phyloP scores from a whole-genome alignment of 2,797 vertebrate species.

The Trachurus trachurus region DNA sequence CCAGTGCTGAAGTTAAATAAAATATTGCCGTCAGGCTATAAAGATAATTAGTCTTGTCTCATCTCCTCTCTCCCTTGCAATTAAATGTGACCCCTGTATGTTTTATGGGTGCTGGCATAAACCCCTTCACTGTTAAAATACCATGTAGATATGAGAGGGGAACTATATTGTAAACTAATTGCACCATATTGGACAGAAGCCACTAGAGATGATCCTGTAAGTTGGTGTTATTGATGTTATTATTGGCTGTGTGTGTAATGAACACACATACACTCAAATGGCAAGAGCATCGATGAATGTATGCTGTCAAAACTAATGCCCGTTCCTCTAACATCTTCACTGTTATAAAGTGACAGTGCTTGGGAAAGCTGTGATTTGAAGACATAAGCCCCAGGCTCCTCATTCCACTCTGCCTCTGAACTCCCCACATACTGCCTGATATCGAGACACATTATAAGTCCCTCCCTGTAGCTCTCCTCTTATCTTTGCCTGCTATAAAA shows the following conservation, averaged over 20 bases:
- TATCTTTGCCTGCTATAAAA: constrained; percentile 78
- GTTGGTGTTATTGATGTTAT: constrained; percentile 45
- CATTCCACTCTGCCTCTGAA: constrained; percentile 77
- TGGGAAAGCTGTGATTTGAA: constrained; percentile 79
- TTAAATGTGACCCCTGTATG: constrained; percentile 86
- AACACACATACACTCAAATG: constrained; percentile 30
- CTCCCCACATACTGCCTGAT: constrained; percentile 74
- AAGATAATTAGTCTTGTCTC: constrained; percentile 87
- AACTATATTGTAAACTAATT: constrained; percentile 71
- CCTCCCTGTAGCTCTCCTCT: constrained; percentile 75
- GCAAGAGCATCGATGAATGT: constrained; percentile 28
- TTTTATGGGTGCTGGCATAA: constrained; percentile 85
- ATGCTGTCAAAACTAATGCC: constrained; percentile 58
- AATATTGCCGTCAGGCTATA: constrained; percentile 85
- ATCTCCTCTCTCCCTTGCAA: constrained; percentile 80
- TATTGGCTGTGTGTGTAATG: constrained; percentile 36
- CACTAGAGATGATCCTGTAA: constrained; percentile 50
- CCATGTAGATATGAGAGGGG: constrained; percentile 62
- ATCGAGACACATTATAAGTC: constrained; percentile 77
- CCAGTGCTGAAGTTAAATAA: constrained; percentile 81
- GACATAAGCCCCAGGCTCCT: constrained; percentile 77
- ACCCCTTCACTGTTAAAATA: constrained; percentile 71
- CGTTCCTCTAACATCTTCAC: constrained; percentile 57
- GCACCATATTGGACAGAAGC: constrained; percentile 58
- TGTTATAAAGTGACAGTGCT: constrained; percentile 61